Percentiles rank a stretch among this genome's conserved stretches.
Evolutionary conservation across 2,888 invertebrate genomes (phyloP).

Genomic region (Philaethria dido): DNA sequence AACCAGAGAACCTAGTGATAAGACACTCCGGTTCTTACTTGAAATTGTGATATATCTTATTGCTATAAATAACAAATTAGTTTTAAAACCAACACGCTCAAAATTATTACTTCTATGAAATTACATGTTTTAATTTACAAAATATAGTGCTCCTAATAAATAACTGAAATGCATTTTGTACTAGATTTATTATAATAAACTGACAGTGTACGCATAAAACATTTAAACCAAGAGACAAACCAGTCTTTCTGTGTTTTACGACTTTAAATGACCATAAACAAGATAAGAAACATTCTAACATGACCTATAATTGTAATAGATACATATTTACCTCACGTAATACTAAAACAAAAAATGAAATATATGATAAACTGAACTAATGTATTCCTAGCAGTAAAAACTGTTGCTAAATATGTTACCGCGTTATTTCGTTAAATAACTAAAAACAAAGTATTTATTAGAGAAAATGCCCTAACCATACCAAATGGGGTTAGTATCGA

Average conservation of each 20-base stretch:
- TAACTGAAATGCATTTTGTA: not conserved
- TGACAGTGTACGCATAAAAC: not conserved
- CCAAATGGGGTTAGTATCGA: not conserved
- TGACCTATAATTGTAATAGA: not conserved
- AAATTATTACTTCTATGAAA: too few species aligned
- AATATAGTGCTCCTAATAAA: not conserved
- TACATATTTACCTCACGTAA: not conserved
- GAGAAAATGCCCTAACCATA: conserved; percentile 3
- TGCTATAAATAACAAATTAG: too few species aligned
- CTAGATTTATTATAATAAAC: not conserved
- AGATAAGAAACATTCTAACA: not conserved
- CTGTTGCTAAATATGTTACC: not conserved
- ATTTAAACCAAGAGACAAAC: not conserved
- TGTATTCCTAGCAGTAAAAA: not conserved
- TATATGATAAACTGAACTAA: not conserved
- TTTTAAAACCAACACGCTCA: too few species aligned
- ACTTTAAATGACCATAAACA: conserved; percentile 1
- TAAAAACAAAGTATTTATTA: conserved; percentile 5
- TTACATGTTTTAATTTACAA: not conserved
- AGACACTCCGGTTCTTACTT: too few species aligned
- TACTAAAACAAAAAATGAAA: not conserved
- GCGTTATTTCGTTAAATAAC: not conserved
- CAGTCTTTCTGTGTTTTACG: conserved; percentile 6
- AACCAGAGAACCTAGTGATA: too few species aligned
- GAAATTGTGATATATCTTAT: too few species aligned